These are phyloP conservation scores for Microctenopoma lineatum DNA, from an alignment of 2,797 vertebrate species.

Conservation along the genomic window DNA sequence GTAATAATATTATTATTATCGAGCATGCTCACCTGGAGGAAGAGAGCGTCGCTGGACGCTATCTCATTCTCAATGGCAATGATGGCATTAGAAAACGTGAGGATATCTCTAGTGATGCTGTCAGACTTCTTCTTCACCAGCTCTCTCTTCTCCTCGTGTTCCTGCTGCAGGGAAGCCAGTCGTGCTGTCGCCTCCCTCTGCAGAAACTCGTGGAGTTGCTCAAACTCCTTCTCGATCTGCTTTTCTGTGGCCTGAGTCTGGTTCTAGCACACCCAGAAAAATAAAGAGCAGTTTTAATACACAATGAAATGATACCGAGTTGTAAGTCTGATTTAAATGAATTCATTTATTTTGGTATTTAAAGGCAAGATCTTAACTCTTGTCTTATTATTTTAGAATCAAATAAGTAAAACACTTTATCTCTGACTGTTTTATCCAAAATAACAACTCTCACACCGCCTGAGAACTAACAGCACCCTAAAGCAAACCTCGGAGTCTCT, in stretches of 20 bases:
- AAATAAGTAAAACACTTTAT: background rate
- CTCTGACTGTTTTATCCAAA: background rate
- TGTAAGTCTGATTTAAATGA: background rate
- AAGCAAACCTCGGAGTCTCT: background rate
- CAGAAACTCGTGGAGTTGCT: slow-evolving; percentile 78
- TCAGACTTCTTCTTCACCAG: slow-evolving; percentile 80
- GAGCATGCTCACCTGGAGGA: slow-evolving; percentile 75
- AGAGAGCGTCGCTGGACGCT: slow-evolving; percentile 65
- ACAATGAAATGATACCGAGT: background rate
- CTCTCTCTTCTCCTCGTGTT: slow-evolving; percentile 80
- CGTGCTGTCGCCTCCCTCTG: slow-evolving; percentile 72
- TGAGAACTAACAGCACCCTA: background rate
- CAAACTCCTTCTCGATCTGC: slow-evolving; percentile 79
- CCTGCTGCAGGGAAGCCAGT: slow-evolving; percentile 70
- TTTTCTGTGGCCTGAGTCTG: slow-evolving; percentile 80
- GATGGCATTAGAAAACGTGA: slow-evolving; percentile 80
- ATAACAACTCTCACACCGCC: background rate
- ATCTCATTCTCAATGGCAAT: slow-evolving; percentile 83
- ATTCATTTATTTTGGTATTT: no score
- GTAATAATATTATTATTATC: no score
- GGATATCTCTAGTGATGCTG: slow-evolving; percentile 78
- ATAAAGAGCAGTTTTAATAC: background rate
- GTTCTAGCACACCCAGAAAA: slow-evolving; percentile 60
- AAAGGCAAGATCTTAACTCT: no score
- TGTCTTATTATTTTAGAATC: background rate